Base-by-base conservation (phyloP, 2,888 invertebrate species). In the Phortica magna region DNA sequence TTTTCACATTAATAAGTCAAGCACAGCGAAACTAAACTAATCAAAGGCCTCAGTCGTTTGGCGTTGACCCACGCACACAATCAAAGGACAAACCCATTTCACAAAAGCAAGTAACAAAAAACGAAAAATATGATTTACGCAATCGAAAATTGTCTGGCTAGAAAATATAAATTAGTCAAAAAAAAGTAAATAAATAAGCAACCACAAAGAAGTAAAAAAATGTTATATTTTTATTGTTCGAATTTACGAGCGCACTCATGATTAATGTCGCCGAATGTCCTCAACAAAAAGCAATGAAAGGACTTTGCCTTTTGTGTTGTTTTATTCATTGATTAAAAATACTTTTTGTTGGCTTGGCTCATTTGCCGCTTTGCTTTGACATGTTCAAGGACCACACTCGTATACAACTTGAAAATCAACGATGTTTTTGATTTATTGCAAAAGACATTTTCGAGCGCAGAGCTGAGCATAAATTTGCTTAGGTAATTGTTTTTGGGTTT, bases 71-170 rank as follows among this genome's bases (percentile, higher is more conserved):
- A n/a, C n/a, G n/a, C n/a, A n/a, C n/a, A n/a, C n/a, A n/a, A n/a
- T n/a, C n/a, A 41, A 72, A 71, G 19, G n/a, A 17, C 53, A 57
- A 43, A 64, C 55, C 71, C 17, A 55, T 17, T 43, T 17, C 7
- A 68, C 78, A 78, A 78, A 77, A 77, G 79, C 67, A 68, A 73
- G 22, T 19, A 76, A 81, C 83, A 85, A 84, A 78, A 31, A 31
- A 48, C 48, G 77, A 78, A 68, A 84, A 85, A 80, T 87, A 87
- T 87, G 88, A 86, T 87, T 84, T 83, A 82, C 75, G 76, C 77
- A 67, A 43, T 75, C 6, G 12, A 57, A 61, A 22, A 42, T 41
- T 82, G 82, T 84, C 84, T 85, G 83, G 79, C 74, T 61, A 43
- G 64, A 64, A 55, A 17, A 65, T 73, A 76, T 74, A 76, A 80